Base-by-base conservation (phyloP, 1,140 invertebrate genomes). In the Physella acuta region DNA sequence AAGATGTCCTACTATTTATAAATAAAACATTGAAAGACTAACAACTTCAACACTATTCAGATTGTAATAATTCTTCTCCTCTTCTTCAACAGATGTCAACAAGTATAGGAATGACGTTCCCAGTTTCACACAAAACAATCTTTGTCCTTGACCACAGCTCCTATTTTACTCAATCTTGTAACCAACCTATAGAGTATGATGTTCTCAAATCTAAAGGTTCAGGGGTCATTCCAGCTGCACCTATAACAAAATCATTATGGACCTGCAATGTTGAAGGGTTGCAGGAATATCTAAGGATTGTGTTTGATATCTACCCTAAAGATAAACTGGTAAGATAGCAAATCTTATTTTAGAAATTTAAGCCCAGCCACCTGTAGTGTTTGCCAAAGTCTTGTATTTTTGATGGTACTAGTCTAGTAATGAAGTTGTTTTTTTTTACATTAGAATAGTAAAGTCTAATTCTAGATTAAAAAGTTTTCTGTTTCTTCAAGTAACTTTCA, bases 91-190 rank as follows among this genome's bases (percentile, higher is more conserved):
- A n/a, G n/a, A n/a, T n/a, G n/a, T n/a, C n/a, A n/a, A n/a, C n/a
- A n/a, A n/a, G n/a, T n/a, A n/a, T n/a, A n/a, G n/a, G n/a, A 31
- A 61, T 61, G 44, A 33, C 68, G 36, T 73, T 70, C 31, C 56
- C 71, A 20, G 37, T 62, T 3, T 73, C 75, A 84, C 94, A 97
- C 81, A 98, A 98, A 86, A 98, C 95, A 2, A 90, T 97, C 64
- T 94, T 98, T 85, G 92, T 98, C 2, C 84, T 98, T 66, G 96
- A 98, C 80, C 94, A 95, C 78, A 93, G 93, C 0, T 91, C 93
- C 16, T 92, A 92, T 79, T 95, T 97, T 84, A 90, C 91, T 5
- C 91, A 93, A 75, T 92, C 93, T 33, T 93, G 92, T 68, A 93
- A 96, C 75, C 90, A 91, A 83, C 89, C 89, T 28, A 89, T 97